Conservation (phyloP, 2,888 invertebrate species). For the Drosophila eohydei region DNA sequence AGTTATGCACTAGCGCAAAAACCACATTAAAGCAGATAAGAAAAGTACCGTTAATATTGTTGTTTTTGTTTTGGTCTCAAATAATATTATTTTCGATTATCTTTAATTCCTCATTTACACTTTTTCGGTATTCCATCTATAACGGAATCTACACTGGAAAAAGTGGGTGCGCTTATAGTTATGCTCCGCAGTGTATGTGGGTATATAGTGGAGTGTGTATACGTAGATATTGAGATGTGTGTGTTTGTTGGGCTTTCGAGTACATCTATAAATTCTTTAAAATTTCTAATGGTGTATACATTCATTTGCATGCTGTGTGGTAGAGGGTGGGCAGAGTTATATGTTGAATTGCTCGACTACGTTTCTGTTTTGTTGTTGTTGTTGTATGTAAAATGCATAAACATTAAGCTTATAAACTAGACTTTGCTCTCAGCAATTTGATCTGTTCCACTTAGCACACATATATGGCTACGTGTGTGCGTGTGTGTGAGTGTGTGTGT, state of each 20-base stretch:
- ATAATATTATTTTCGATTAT: no score
- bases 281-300: conserved; percentile 76
- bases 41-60: no score
- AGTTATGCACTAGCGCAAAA: no score
- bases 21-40: no score
- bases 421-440: conserved; percentile 58
- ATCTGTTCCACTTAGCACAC: conserved; percentile 32
- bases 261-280: conserved; percentile 78
- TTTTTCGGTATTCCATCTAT: no score
- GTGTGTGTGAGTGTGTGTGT: conserved; percentile 16
- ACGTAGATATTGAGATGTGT: conserved; percentile 37
- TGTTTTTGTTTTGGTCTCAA: no score
- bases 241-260: conserved; percentile 51
- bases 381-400: conserved; percentile 71
- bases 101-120: no score
- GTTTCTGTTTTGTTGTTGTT: conserved; percentile 15
- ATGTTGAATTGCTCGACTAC: conserved; percentile 15
- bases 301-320: conserved; percentile 38
- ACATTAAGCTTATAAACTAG: conserved; percentile 70
- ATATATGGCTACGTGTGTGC: neutral
- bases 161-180: no score
- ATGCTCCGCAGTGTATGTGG: no score
- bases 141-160: no score
- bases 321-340: neutral
- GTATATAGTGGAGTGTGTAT: conserved; percentile 22